A percentile compares a stretch with the other conserved stretches of the same genome.
These are phyloP conservation scores for Pyxicephalus adspersus DNA, from an alignment of 2,113 vertebrate genomes.

Conservation along the genomic window DNA sequence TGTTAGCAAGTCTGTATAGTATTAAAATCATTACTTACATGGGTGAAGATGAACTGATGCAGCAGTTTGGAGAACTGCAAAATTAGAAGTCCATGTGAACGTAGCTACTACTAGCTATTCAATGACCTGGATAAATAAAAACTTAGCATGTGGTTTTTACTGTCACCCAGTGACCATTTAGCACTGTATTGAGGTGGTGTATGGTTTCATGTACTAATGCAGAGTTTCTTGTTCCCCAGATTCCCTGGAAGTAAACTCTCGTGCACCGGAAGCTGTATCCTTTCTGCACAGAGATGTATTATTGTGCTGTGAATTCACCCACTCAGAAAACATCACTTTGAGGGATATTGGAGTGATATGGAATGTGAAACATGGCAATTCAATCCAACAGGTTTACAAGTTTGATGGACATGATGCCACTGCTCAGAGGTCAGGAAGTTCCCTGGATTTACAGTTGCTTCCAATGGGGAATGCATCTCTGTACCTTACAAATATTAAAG, in stretches of 20 bases:
- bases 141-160: too few relatives aligned
- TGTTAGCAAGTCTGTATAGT: too few relatives aligned
- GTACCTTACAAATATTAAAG: slow-evolving; percentile 58
- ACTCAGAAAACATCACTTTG: background rate
- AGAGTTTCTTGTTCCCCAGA: background rate
- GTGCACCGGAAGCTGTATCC: background rate
- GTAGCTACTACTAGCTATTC: too few relatives aligned
- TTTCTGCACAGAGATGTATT: slow-evolving; percentile 52
- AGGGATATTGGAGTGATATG: slow-evolving; percentile 56
- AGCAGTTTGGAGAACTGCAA: too few relatives aligned
- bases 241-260: slow-evolving; percentile 27
- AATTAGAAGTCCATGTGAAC: too few relatives aligned
- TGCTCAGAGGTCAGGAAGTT: slow-evolving; percentile 40
- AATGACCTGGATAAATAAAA: too few relatives aligned
- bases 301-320: slow-evolving; percentile 60
- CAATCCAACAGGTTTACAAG: slow-evolving; percentile 55
- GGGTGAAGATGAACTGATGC: too few relatives aligned
- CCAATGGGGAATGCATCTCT: slow-evolving; percentile 62
- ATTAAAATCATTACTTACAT: too few relatives aligned
- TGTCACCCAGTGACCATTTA: too few relatives aligned
- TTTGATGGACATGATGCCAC: slow-evolving; percentile 56
- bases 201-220: too few relatives aligned
- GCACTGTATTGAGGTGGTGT: too few relatives aligned
- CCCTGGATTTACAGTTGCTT: slow-evolving; percentile 55
- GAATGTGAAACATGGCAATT: slow-evolving; percentile 36